Evolutionary conservation across 2,888 invertebrate species (phyloP), one percentile per base, ranked within the genome.

Genomic region (Orchesellides sinensis): DNA sequence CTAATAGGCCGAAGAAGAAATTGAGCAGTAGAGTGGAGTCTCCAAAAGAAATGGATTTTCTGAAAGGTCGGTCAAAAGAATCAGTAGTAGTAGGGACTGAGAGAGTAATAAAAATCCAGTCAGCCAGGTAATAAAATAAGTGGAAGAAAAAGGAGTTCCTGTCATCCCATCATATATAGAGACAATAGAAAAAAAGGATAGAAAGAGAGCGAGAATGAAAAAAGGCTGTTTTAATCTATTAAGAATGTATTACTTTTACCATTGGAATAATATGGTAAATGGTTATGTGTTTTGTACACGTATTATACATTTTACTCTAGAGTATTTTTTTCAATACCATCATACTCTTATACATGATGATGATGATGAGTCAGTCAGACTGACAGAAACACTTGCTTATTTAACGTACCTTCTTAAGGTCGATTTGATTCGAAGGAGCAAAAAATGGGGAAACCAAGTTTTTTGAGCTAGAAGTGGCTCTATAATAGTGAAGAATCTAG

Each of bases 131-230:
- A 75, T 66, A 75, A 75, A 75, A 75, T 75, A 75, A 75, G 74
- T 75, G 74, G 66, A 75, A 66, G 45, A 56, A 75, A 75, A 75
- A 66, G 74, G 74, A 75, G 74, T 75, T 75, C 56, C 66, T 65
- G 74, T 74, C 74, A 63, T 63, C 52, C 52, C 63, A 74, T 45
- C 59, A 25, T 72, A 19, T 72, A 70, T 29, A 68, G n/a, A n/a
- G 23, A 29, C 27, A 61, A 52, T 32, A 45, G 29, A 49, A 73
- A 52, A 19, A 59, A 17, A 45, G 12, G 45, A 68, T 17, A 40
- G n/a, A 35, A n/a, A 54, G 54, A 47, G 49, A 63, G 66, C n/a
- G 17, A 47, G 27, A n/a, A 69, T 32, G 10, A 72, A 56, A 72
- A 69, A 72, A 25, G 21, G 47, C 47, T 61, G 49, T 49, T 74